Base-by-base conservation (phyloP, 2,888 invertebrate species). In the Trimorus sp. region DNA sequence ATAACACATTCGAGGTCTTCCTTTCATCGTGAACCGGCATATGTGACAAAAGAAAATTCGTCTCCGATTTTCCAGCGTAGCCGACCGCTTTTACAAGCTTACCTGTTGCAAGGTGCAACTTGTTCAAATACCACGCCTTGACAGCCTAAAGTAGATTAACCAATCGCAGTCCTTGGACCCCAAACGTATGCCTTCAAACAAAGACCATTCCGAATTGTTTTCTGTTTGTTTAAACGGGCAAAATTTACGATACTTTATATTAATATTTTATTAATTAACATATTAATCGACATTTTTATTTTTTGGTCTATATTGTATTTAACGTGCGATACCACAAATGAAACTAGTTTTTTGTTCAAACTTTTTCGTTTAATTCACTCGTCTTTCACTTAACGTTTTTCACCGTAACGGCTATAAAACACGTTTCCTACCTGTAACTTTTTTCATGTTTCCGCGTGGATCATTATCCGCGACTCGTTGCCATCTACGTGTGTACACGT, bases 51-150 rank as follows among this genome's bases (percentile, higher is more conserved):
- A 51, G 68, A 70, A 76, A 71, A 75, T 63, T 42, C 63, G 65
- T 45, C 75, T 70, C 58, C 14, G 59, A 66, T 76, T 71, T 76
- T 80, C 71, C 54, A 16, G 54, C 65, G 54, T 53, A 60, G 66
- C 70, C 59, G 48, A 75, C 53, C 51, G 53, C 54, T 87, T 90
- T 90, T 89, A 89, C 86, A 86, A 86, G 81, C 69, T 88, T 90
- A 89, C 90, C 90, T 90, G 89, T 84, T 82, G 79, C 83, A 83
- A 56, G 84, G 86, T 85, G 86, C 87, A 88, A 84, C 88, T 89
- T 87, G 87, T 74, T 69, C 58, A 49, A 80, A 80, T 53, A 65
- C 65, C 59, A 59, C 59, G 15, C 42, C 62, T 73, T 84, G 84
- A 86, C 85, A 82, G 75, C 77, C 63, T 68, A 85, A 86, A 86